Conservation (phyloP, 1,140 invertebrate genomes). For the Drosophila nasuta region DNA sequence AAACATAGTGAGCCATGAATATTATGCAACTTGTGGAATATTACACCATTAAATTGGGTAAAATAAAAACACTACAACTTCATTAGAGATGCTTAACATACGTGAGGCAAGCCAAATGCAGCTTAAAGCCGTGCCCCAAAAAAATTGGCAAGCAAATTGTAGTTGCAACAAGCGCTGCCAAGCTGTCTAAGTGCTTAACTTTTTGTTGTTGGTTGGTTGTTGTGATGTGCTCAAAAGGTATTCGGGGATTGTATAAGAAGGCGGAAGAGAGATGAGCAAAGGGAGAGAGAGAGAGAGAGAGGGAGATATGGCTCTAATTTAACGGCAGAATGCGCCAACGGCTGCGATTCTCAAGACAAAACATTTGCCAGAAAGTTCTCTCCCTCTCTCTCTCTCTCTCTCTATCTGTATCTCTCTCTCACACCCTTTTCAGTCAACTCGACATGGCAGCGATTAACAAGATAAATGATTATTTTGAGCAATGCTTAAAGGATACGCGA, state of each 20-base stretch:
- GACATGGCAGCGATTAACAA: slow-evolving; percentile 71
- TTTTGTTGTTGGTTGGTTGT: background rate
- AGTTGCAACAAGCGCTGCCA: slow-evolving; percentile 1
- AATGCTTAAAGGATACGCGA: slow-evolving; percentile 57
- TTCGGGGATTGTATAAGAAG: background rate
- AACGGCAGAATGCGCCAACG: slow-evolving; percentile 67
- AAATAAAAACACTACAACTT: background rate
- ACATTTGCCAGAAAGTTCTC: slow-evolving; percentile 60
- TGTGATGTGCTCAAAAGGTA: background rate
- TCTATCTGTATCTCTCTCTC: background rate
- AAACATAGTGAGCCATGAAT: too few relatives aligned
- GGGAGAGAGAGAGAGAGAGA: slow-evolving; percentile 37
- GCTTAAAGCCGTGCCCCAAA: background rate
- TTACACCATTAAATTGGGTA: too few relatives aligned
- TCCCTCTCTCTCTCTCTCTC: background rate
- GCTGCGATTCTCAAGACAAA: slow-evolving; percentile 54
- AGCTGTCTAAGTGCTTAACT: background rate
- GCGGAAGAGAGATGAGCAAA: background rate
- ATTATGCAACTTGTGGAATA: too few relatives aligned
- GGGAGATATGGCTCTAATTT: slow-evolving; percentile 65
- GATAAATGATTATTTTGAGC: slow-evolving; percentile 80
- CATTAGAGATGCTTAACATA: background rate
- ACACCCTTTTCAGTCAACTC: slow-evolving; percentile 17
- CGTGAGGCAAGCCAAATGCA: background rate
- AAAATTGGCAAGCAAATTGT: slow-evolving; percentile 11